phyloP scores from a whole-genome alignment of 2,797 vertebrate species.

The Siniperca undulata region DNA sequence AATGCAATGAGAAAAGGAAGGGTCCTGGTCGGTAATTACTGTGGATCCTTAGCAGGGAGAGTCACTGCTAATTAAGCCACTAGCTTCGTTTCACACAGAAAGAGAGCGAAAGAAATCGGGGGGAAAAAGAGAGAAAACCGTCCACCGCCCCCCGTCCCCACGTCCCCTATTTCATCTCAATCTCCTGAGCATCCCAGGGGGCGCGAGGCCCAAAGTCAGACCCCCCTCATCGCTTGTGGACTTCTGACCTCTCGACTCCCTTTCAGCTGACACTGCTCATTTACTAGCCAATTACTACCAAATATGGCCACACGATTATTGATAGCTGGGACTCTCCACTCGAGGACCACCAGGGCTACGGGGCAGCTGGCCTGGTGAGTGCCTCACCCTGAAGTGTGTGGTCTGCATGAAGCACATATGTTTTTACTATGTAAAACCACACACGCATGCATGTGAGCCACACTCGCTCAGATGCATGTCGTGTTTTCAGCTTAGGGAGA shows the following conservation, averaged over 20 bases:
- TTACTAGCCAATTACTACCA: constrained; percentile 81
- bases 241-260: constrained; percentile 72
- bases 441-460: constrained; percentile 6
- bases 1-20: constrained; percentile 76
- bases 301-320: constrained; percentile 64
- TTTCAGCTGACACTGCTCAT: constrained; percentile 75
- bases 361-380: constrained; percentile 23
- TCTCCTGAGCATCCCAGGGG: constrained; percentile 56
- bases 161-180: constrained; percentile 63
- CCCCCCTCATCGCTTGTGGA: constrained; percentile 49
- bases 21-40: constrained; percentile 80
- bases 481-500: constrained; percentile 75
- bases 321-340: constrained; percentile 58
- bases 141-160: neutral
- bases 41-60: constrained; percentile 74
- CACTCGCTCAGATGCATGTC: constrained; percentile 33
- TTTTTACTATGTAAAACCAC: constrained; percentile 42
- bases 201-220: constrained; percentile 47
- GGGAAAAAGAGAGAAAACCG: constrained; percentile 22
- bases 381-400: constrained; percentile 34
- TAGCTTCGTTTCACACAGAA: constrained; percentile 61
- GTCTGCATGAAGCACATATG: constrained; percentile 3
- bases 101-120: constrained; percentile 36
- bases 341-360: constrained; percentile 46
- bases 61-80: constrained; percentile 83